Evolutionary conservation across 2,113 vertebrate genomes (phyloP), one percentile per base, ranked within the genome.

Genomic region (Clarias gariepinus): DNA sequence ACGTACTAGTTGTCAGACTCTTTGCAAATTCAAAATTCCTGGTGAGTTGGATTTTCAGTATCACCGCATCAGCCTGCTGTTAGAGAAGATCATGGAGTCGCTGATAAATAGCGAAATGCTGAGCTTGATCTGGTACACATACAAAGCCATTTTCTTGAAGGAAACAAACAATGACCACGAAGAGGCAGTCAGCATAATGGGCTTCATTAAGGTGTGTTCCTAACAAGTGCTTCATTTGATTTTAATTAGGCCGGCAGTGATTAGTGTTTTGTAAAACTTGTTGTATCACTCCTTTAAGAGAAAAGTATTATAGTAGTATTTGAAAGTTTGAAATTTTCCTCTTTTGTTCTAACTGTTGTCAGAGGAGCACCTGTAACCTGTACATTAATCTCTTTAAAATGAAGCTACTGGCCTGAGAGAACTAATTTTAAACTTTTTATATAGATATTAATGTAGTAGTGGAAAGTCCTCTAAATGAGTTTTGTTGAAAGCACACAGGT

Each of bases 41-140:
- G 98, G 99, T 88, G 98, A 99, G 92, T 94, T 99, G 89, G 98
- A 99, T 86, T 99, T 99, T 93, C 98, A 99, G 95, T 99, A 99
- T 90, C 96, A 94, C 13, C 94, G 98, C 0, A 98, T 99, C 69
- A 99, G 99, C 0, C 96, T 97, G 93, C 95, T 99, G 79, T 96
- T 99, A 88, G 95, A 99, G 23, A 97, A 96, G 91, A 99, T 99
- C 90, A 96, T 99, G 87, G 98, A 96, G 93, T 97, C 96, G 6
- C 93, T 97, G 83, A 98, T 99, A 93, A 98, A 99, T 0, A 98
- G 99, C 93, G 99, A 98, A 0, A 99, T 99, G 94, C 98, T 99
- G 95, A 96, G 98, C 83, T 99, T 99, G 0, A 98, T 98, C 0
- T 97, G 99, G 74, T 97, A 99, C 90, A 96, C 99, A 86, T 99